Evolutionary conservation across 2,113 vertebrate species (phyloP).

Genomic region (Sprattus sprattus): DNA sequence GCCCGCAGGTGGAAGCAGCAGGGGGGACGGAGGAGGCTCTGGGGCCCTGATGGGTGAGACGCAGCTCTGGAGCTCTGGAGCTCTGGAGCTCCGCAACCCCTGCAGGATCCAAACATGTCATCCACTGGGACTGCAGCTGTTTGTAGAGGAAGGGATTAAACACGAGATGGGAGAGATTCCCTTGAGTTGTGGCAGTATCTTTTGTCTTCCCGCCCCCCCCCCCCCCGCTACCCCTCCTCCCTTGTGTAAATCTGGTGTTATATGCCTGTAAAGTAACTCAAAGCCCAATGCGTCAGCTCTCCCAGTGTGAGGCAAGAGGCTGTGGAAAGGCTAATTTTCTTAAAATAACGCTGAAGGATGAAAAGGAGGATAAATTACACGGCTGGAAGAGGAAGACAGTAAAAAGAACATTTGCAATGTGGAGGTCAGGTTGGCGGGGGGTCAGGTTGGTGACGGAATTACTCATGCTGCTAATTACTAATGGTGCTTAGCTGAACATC

Average conservation of each 20-base stretch:
- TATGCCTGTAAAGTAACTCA: not conserved
- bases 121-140: not conserved
- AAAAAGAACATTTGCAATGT: not conserved
- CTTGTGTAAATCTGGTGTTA: not conserved
- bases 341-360: not conserved
- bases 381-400: not conserved
- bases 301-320: not conserved
- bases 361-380: not conserved
- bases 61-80: not conserved
- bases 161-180: not conserved
- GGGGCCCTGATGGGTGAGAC: not conserved
- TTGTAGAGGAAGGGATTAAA: not conserved
- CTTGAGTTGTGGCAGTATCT: not conserved
- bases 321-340: not conserved
- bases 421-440: not conserved
- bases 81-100: not conserved
- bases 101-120: not conserved
- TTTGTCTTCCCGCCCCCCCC: not conserved
- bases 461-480: not conserved
- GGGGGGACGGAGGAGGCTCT: not conserved
- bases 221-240: too few relatives aligned
- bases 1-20: not conserved
- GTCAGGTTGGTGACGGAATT: not conserved
- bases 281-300: not conserved
- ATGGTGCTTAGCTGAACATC: not conserved